A percentile compares a stretch with the other conserved stretches of the same genome.
Conservation (phyloP, 2,888 invertebrate genomes). For the Ommatoiulus sabulosus region DNA sequence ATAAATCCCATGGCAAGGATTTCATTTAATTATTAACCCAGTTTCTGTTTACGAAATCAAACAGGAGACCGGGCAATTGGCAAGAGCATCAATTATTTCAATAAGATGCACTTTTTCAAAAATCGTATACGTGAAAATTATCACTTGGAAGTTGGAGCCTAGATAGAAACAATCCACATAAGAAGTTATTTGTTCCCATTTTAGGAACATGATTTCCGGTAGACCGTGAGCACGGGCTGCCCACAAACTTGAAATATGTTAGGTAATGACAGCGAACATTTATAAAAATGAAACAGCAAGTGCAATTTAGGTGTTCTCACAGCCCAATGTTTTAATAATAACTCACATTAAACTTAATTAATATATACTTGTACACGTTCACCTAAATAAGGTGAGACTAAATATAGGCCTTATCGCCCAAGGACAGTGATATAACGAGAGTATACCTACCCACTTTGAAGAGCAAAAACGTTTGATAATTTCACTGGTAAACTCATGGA, state of each 20-base stretch:
- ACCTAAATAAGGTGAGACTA: background rate
- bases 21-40: conserved; percentile 5
- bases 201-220: background rate
- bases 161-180: background rate
- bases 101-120: background rate
- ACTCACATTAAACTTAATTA: background rate
- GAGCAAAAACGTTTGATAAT: background rate
- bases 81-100: background rate
- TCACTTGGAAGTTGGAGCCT: background rate
- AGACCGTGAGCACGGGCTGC: background rate
- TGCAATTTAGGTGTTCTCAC: background rate
- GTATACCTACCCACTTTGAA: background rate
- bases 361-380: background rate
- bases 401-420: background rate
- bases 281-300: no score
- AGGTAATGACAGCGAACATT: no score
- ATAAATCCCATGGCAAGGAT: background rate
- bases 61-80: background rate
- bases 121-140: background rate
- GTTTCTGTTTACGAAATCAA: background rate
- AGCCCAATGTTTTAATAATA: background rate
- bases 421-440: background rate
- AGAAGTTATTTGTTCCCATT: background rate
- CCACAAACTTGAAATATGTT: no score
- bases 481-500: no score